Base-by-base conservation (phyloP, 2,797 vertebrate species). In the Pelodytes ibericus region DNA sequence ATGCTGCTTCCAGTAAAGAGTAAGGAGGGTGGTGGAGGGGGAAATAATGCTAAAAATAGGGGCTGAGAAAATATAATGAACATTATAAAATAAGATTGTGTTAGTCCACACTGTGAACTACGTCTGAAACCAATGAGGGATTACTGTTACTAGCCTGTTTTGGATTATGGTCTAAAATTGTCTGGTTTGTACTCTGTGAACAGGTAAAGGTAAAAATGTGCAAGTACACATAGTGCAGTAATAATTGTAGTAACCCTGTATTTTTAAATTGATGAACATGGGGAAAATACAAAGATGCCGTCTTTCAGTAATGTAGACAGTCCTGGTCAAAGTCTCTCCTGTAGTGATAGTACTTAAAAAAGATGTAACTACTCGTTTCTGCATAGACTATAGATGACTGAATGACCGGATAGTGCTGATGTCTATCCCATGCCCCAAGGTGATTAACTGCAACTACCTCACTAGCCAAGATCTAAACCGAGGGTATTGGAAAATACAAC, bases 1-100 rank as follows among this genome's bases (percentile, higher is more conserved):
- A 80, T 81, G 80, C 79, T 88, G 30, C 78, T 82, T 79, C 79
- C 81, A 71, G 80, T 81, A 84, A 82, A 82, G 74, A 82, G 80
- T 69, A 49, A 71, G 77, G 58, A 75, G 74, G 74, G 82, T 84
- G 82, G 82, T 69, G 58, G 36, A 70, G 84, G 82, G 83, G 70
- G 82, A 79, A 83, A 73, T 79, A 79, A 73, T 68, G 81, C 88
- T 89, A 90, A 86, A 90, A 89, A 89, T 89, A 90, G 86, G 81
- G 82, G 84, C 67, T 64, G 81, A 84, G 81, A 84, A 84, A 85
- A 87, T 85, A 87, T 88, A 89, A 89, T 89, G 88, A 88, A 88
- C 84, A 84, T 88, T 84, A 74, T 58, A 73, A 73, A 79, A 79
- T 79, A 79, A 74, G 71, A 44, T 62, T 69, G 64, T 74, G 47